Conservation (phyloP, 53 echinoderm and acorn worm genomes). For the Mesocentrotus franciscanus region DNA sequence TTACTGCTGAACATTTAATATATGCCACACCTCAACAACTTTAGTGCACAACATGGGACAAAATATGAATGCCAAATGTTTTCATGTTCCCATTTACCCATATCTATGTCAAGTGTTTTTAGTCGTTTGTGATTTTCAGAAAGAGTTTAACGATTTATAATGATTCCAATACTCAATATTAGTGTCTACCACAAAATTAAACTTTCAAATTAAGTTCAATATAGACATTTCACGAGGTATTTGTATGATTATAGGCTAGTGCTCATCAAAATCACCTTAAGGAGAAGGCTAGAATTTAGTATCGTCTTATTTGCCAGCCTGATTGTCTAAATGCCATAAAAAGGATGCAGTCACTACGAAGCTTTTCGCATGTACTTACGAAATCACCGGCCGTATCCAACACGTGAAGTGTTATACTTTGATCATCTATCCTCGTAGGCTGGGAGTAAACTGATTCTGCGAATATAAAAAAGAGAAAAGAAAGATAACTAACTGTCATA, state of each 20-base stretch:
- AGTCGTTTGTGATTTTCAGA: too few relatives aligned
- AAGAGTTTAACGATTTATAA: too few relatives aligned
- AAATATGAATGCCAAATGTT: too few relatives aligned
- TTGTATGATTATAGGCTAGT: too few relatives aligned
- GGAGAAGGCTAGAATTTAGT: not conserved
- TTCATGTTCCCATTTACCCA: too few relatives aligned
- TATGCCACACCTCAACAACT: not conserved
- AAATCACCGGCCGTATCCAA: slow-evolving; percentile 94
- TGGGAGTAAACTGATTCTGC: slow-evolving; percentile 94
- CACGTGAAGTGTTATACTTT: slow-evolving; percentile 82
- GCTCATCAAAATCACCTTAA: not conserved
- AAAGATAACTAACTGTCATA: not conserved
- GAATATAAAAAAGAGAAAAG: not conserved
- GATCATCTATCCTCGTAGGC: slow-evolving; percentile 89
- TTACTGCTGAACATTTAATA: not conserved
- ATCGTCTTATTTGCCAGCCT: not conserved
- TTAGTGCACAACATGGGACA: too few relatives aligned
- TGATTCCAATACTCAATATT: too few relatives aligned
- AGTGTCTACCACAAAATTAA: too few relatives aligned
- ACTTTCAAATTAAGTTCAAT: too few relatives aligned
- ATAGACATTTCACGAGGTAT: too few relatives aligned
- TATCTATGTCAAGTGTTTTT: too few relatives aligned
- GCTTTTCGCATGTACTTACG: slow-evolving; percentile 73
- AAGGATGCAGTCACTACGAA: not conserved
- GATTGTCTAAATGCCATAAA: not conserved